These are phyloP conservation scores for Caenorhabditis elegans DNA, from an alignment of 1,140 invertebrate species.

Conservation along the genomic window WBcel235 BX284605.5:8055001-8055500, in stretches of 20 bases:
- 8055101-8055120: no score
- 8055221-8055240: conserved; percentile 54
- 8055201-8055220: conserved; percentile 60
- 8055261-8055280: conserved; percentile 54
- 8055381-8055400: not conserved
- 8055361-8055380: not conserved
- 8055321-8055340: not conserved
- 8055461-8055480: conserved; percentile 59
- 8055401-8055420: not conserved
- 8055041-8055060: conserved; percentile 63
- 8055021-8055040: conserved; percentile 64
- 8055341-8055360: not conserved
- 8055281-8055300: not conserved
- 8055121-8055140: no score
- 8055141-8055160: no score
- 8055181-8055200: conserved; percentile 33
- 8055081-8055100: no score
- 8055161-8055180: no score
- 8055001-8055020: conserved; percentile 63
- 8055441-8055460: conserved; percentile 55
- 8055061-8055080: not conserved
- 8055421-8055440: conserved; percentile 58
- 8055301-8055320: not conserved
- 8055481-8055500: conserved; percentile 55
- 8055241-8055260: conserved; percentile 59